Evolutionary conservation across 2,888 invertebrate species (phyloP), one percentile per base, ranked within the genome.

Genomic region (Corythucha ciliata): DNA sequence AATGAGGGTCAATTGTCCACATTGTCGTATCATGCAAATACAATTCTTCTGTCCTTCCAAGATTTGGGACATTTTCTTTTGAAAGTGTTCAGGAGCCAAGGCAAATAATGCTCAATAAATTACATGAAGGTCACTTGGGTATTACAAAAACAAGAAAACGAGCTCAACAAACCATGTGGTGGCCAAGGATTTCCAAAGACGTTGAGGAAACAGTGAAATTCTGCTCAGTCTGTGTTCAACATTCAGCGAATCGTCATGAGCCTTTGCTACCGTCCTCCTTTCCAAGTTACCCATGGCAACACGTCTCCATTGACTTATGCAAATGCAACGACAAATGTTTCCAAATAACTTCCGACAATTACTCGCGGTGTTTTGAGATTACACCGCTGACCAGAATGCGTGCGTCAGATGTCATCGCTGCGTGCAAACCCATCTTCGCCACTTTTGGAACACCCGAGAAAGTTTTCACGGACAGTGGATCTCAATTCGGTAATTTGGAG

Each of bases 21-120:
- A n/a, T n/a, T n/a, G n/a, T n/a, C n/a, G n/a, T n/a, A n/a, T n/a
- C n/a, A n/a, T n/a, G n/a, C n/a, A n/a, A n/a, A n/a, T n/a, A 21
- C 50, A 49, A 10, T 59, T 58, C 29, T 54, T 26, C 60, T 37
- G 20, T 54, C 44, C 48, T 20, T 10, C 24, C 21, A 45, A 21
- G 12, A 24, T 24, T 45, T 45, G 22, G 21, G 32, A 33, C 33
- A 61, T 55, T 25, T 39, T 39, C 25, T 56, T 47, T 27, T 62
- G 63, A 56, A 62, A 65, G 3, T 63, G 54, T 60, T 65, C 63
- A 33, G 5, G 16, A 16, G 18, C 18, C 22, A n/a, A n/a, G 39
- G 4, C 5, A 8, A 14, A 22, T 39, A 4, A 39, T 39, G 39
- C 39, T 39, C 4, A 39, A 39, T 4, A 42, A 42, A 14, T 14